Percentiles rank a stretch among this genome's conserved stretches.
Evolutionary conservation across 1,140 invertebrate genomes (phyloP).

Genomic region (Trachelipus rathkii): DNA sequence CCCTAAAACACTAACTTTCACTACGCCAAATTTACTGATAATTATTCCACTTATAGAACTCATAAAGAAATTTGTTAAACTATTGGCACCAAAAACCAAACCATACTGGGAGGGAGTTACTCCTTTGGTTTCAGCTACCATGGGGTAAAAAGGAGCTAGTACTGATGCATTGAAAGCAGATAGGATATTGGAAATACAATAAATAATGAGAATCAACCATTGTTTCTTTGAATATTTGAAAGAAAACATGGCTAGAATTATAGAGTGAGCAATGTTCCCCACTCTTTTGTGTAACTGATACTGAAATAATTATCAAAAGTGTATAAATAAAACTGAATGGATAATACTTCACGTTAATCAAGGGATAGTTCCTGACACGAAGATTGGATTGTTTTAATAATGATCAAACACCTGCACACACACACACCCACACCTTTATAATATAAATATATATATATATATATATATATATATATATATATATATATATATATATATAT

Average conservation of each 20-base stretch:
- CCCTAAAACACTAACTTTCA: slow-evolving; percentile 4
- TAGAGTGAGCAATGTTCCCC: too few species aligned
- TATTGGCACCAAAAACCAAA: slow-evolving; percentile 7
- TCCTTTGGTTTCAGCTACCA: slow-evolving; percentile 22
- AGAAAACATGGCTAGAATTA: neutral
- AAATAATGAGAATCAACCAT: slow-evolving; percentile 10
- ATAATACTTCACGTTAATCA: too few species aligned
- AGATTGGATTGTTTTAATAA: too few species aligned
- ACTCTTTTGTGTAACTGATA: too few species aligned
- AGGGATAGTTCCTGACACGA: too few species aligned
- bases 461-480: too few species aligned
- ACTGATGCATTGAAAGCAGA: slow-evolving; percentile 3
- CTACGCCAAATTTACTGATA: slow-evolving; percentile 5
- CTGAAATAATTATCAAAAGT: too few species aligned
- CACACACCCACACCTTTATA: too few species aligned
- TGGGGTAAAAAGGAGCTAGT: slow-evolving; percentile 25
- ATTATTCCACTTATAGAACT: slow-evolving; percentile 17
- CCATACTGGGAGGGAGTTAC: slow-evolving; percentile 16
- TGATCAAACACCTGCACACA: too few species aligned
- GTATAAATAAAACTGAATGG: too few species aligned
- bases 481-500: too few species aligned
- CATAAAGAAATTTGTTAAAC: slow-evolving; percentile 16
- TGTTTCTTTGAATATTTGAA: slow-evolving; percentile 20
- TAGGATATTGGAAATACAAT: slow-evolving; percentile 10
- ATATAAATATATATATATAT: too few species aligned